Conservation (phyloP, 2,888 invertebrate species). For the Creontiades dilutus region DNA sequence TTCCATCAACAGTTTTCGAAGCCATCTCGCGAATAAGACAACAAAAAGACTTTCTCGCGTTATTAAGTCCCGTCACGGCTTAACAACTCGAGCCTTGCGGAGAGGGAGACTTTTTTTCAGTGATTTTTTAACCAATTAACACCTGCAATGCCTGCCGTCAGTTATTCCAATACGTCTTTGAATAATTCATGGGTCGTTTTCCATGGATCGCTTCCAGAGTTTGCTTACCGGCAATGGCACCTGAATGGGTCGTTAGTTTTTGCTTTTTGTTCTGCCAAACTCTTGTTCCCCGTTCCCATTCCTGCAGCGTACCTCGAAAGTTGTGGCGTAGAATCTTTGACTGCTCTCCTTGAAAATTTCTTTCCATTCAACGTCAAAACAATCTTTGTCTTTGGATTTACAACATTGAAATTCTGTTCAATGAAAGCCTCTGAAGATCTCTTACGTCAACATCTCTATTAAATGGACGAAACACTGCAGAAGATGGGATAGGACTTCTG, state of each 20-base stretch:
- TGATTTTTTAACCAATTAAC: slow-evolving; percentile 44
- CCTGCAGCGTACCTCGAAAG: neutral
- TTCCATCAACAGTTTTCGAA: slow-evolving; percentile 25
- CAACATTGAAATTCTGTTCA: no score
- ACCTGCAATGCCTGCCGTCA: slow-evolving; percentile 39
- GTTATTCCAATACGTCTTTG: slow-evolving; percentile 30
- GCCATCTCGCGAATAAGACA: neutral
- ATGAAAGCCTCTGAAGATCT: no score
- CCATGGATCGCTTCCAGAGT: slow-evolving; percentile 36
- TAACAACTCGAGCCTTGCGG: neutral
- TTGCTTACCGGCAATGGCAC: slow-evolving; percentile 24
- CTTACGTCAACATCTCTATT: no score
- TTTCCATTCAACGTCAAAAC: no score
- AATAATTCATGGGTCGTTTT: neutral
- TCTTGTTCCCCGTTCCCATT: slow-evolving; percentile 29
- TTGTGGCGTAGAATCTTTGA: no score
- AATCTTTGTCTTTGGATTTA: no score
- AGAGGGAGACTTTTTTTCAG: slow-evolving; percentile 23
- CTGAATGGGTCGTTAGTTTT: slow-evolving; percentile 37
- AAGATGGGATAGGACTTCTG: no score
- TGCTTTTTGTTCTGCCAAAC: slow-evolving; percentile 35
- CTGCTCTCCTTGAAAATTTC: no score
- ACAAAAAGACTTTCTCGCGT: neutral
- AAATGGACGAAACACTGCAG: no score
- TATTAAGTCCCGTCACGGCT: slow-evolving; percentile 25